Percentiles rank a stretch among this genome's conserved stretches.
Conservation (phyloP, 1,140 invertebrate species). For the fruit fly (Drosophila melanogaster) region DNA sequence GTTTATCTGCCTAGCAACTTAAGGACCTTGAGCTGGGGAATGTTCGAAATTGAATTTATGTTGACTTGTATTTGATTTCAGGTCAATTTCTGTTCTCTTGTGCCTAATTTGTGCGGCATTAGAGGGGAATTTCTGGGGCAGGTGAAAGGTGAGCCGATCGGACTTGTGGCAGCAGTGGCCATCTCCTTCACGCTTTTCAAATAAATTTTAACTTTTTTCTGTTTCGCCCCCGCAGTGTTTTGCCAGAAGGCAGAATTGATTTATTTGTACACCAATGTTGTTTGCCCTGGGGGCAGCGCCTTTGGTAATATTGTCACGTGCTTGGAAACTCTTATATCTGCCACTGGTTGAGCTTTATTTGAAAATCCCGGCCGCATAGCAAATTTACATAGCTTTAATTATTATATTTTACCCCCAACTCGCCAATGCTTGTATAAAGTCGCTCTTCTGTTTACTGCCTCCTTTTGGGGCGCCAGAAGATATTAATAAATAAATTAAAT, state of each 20-base stretch:
- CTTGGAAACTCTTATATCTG: conserved; percentile 26
- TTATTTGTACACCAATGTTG: conserved; percentile 29
- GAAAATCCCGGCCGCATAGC: conserved; percentile 12
- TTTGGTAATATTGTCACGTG: conserved; percentile 52
- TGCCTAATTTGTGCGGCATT: conserved; percentile 43
- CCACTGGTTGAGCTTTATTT: conserved; percentile 36
- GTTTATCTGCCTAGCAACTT: conserved; percentile 20
- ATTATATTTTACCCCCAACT: conserved; percentile 7
- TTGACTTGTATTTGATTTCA: conserved; percentile 42
- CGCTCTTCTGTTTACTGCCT: conserved; percentile 5
- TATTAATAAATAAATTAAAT: conserved; percentile 48
- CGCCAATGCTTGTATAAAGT: background rate
- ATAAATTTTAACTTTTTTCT: conserved; percentile 24
- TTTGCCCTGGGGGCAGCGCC: conserved; percentile 1
- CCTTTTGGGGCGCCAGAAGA: conserved; percentile 11
- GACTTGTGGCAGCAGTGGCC: conserved; percentile 9
- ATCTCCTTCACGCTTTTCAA: conserved; percentile 17
- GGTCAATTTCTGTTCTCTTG: conserved; percentile 39
- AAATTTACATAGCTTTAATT: conserved; percentile 50
- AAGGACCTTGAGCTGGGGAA: conserved; percentile 9
- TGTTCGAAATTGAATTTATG: conserved; percentile 33
- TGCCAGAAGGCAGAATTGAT: conserved; percentile 40
- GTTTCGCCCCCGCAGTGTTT: background rate
- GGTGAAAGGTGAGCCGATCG: conserved; percentile 26
- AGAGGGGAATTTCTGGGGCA: conserved; percentile 14